These are phyloP conservation scores for Hippocampus zosterae DNA, from an alignment of 2,113 vertebrate genomes.

Conservation along the genomic window DNA sequence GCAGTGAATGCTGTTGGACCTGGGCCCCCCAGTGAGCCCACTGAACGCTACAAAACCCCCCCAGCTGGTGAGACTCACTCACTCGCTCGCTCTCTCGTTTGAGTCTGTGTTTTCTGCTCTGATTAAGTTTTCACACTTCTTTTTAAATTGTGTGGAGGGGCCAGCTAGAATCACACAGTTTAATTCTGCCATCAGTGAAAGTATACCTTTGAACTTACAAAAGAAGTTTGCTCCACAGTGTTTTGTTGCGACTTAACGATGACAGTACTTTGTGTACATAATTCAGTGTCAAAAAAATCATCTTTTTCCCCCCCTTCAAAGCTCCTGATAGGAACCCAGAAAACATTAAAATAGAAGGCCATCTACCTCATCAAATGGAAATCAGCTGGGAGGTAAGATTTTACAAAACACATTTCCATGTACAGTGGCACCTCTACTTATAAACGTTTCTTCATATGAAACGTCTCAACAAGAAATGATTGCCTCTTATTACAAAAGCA, in stretches of 20 bases:
- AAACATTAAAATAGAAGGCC: constrained; percentile 82
- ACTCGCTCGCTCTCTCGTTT: not conserved
- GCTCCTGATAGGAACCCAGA: constrained; percentile 92
- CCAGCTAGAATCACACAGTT: not conserved
- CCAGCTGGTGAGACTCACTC: constrained; percentile 76
- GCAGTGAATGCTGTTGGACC: constrained; percentile 83
- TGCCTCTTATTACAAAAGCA: no score
- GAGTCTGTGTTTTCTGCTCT: constrained; percentile 29
- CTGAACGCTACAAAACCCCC: constrained; percentile 77
- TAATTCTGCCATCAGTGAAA: not conserved
- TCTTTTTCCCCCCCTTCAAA: constrained; percentile 60
- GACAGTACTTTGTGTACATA: not conserved
- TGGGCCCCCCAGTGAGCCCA: constrained; percentile 79
- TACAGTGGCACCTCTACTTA: no score
- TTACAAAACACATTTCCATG: not conserved
- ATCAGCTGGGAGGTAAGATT: constrained; percentile 89
- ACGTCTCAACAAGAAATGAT: no score
- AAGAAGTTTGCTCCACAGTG: not conserved
- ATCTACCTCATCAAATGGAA: constrained; percentile 87
- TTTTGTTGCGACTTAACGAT: not conserved
- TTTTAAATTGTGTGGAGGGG: constrained; percentile 19
- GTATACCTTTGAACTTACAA: constrained; percentile 1
- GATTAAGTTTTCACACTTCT: constrained; percentile 8
- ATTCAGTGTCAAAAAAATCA: not conserved
- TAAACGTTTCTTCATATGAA: no score